Evolutionary conservation across 1,140 invertebrate genomes (phyloP), one percentile per base, ranked within the genome.

Genomic region (Plutomurus gul): DNA sequence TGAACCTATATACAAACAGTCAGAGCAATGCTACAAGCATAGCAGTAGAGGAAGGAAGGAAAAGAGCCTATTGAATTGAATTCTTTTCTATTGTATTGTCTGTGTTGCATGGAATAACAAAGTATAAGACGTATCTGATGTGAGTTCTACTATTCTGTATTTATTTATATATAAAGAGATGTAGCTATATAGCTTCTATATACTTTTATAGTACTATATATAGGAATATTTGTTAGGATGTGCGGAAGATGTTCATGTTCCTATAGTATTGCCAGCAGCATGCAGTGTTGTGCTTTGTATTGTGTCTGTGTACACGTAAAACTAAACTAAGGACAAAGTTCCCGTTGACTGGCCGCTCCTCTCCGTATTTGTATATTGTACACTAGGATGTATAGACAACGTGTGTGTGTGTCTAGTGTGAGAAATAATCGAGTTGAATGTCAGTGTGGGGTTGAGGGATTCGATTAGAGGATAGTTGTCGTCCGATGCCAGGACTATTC

Each of bases 341-440:
- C 22, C 25, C 10, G 51, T 56, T 8, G 20, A 56, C 51, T 56
- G 22, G n/a, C 13, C 20, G 20, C n/a, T 18, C n/a, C 7, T 47
- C 8, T 7, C 7, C n/a, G 20, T 60, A 27, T 30, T 30, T 22
- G 13, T 33, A 65, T 65, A 65, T 33, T 2, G 8, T 33, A 13
- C 4, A 10, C 22, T 0, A 30, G 25, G 10, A 22, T 22, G 18
- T 51, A 13, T 10, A n/a, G n/a, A n/a, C 1, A 43, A 13, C n/a
- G 7, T 43, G 16, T 56, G 16, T 65, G 16, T 65, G 18, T n/a
- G 4, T 36, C 8, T 33, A 65, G 56, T 65, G 56, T 65, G 25
- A 36, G 56, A 65, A 65, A 65, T 65, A 65, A 65, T 65, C 56
- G 56, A 65, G 56, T 65, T 65, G 56, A 65, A 65, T 65, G 56